Evolutionary conservation across 2,113 vertebrate genomes (phyloP), one percentile per base, ranked within the genome.

Genomic region (Cervus canadensis): DNA sequence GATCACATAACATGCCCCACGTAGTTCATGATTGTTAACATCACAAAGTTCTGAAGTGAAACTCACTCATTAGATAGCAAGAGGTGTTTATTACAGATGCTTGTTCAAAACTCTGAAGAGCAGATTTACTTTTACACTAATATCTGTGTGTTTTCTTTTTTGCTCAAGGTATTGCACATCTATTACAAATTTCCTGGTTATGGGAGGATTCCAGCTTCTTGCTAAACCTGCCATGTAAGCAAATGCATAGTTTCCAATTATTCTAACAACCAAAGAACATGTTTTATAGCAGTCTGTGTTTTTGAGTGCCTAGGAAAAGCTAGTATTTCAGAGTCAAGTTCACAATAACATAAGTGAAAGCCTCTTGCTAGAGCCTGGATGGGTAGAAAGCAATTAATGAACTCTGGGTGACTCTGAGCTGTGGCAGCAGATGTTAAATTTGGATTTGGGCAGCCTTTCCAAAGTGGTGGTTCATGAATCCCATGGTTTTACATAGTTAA

Each of bases 161-260:
- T 78, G 0, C 43, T 98, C 23, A 96, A 99, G 99, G 98, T 99
- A 99, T 98, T 99, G 99, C 93, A 98, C 98, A 96, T 98, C 99
- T 71, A 56, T 99, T 95, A 99, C 99, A 45, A 99, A 99, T 98
- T 99, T 99, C 97, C 98, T 99, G 0, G 99, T 99, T 89, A 99
- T 99, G 99, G 99, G 99, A 97, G 99, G 99, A 97, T 99, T 99
- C 98, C 98, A 98, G 76, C 98, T 99, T 48, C 99, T 99, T 90
- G 99, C 99, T 91, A 99, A 99, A 96, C 99, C 99, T 81, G 99
- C 99, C 82, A 98, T 99, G 99, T 99, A 99, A 99, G 99, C 98
- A 98, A 93, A 94, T 52, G 13, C 3, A 3, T 96, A 60, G 82
- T 36, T 84, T 90, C 17, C 15, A 2, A 16, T 96, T 87, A 62